Base-by-base conservation (phyloP, 1,140 invertebrate genomes). In the Drosophila novamexicana region DNA sequence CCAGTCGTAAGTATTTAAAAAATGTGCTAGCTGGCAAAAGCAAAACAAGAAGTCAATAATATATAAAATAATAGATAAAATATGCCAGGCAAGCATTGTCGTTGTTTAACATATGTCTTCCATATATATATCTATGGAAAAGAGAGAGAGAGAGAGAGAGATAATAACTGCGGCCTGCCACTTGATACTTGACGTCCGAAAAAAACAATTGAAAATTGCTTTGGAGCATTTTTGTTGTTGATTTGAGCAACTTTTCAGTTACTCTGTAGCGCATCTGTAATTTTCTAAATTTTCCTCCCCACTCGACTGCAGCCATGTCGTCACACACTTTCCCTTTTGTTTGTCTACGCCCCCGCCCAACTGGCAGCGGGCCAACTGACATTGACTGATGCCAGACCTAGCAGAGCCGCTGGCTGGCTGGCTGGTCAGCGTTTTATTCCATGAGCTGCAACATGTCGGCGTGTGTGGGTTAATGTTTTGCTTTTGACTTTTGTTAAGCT, bases 351-450 rank as follows among this genome's bases (percentile, higher is more conserved):
- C 81, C 69, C 69, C 32, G 49, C 49, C 58, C 72, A 88, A 68
- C 73, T 89, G 84, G 84, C 84, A 89, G 61, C 83, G 70, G 42
- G 84, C 84, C 84, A 89, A 81, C 84, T 89, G 84, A 89, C 84
- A 89, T 89, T 89, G 84, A 89, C 84, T 89, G 84, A 89, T 89
- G 84, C 84, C 84, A 81, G 85, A 80, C 39, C 45, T 64, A 36
- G 47, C 64, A 39, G 69, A 61, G 65, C 65, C 52, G 1, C 22
- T 29, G 70, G 58, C 73, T 70, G 67, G 58, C 73, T 70, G 67
- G 59, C 63, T 32, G 56, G 56, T 54, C 47, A 72, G 40, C n/a
- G 62, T 66, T 67, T 7, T 62, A 9, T 58, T 54, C 57, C 42
- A 57, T 71, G 39, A 50, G 36, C 29, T 32, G 12, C 39, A 47